A percentile compares a stretch with the other conserved stretches of the same genome.
Evolutionary conservation across 2,113 vertebrate genomes (phyloP).

Genomic region (Apodemus speciosus): DNA sequence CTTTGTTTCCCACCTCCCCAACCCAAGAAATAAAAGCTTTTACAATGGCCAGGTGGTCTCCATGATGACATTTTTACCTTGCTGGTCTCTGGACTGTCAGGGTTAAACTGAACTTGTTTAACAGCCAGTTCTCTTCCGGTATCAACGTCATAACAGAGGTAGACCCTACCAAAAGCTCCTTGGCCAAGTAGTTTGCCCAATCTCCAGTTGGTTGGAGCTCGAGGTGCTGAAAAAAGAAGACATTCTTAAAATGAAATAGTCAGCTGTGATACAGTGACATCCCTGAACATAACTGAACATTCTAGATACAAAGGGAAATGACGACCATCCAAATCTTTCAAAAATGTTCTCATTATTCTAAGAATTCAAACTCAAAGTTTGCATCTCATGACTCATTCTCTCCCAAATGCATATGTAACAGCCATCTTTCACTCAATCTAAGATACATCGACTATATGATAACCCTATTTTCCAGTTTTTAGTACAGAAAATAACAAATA

Average conservation of each 20-base stretch:
- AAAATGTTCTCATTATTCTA: conserved; percentile 39
- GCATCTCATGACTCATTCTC: not conserved
- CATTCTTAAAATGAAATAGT: conserved; percentile 49
- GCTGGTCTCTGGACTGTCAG: conserved; percentile 97
- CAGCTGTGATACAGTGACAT: not conserved
- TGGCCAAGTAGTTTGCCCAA: conserved; percentile 97
- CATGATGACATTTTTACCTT: conserved; percentile 89
- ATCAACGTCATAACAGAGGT: conserved; percentile 97
- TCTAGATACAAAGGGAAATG: conserved; percentile 21
- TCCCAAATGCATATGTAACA: conserved; percentile 22
- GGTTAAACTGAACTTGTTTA: conserved; percentile 99
- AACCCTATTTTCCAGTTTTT: not conserved
- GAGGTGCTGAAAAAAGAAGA: conserved; percentile 90
- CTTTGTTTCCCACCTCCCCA: not conserved
- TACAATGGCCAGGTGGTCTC: not conserved
- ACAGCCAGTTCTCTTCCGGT: conserved; percentile 97
- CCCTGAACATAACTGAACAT: not conserved
- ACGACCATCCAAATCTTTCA: conserved; percentile 39
- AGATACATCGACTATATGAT: conserved; percentile 28
- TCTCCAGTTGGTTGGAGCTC: conserved; percentile 98
- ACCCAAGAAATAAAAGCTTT: conserved; percentile 30
- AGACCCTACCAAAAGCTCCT: conserved; percentile 97
- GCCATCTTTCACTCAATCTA: conserved; percentile 53
- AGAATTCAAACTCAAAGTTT: conserved; percentile 41
- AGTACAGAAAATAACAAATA: not conserved